A percentile compares a stretch with the other conserved stretches of the same genome.
Conservation (phyloP, 2,113 vertebrate genomes). For the Aramus guarauna region DNA sequence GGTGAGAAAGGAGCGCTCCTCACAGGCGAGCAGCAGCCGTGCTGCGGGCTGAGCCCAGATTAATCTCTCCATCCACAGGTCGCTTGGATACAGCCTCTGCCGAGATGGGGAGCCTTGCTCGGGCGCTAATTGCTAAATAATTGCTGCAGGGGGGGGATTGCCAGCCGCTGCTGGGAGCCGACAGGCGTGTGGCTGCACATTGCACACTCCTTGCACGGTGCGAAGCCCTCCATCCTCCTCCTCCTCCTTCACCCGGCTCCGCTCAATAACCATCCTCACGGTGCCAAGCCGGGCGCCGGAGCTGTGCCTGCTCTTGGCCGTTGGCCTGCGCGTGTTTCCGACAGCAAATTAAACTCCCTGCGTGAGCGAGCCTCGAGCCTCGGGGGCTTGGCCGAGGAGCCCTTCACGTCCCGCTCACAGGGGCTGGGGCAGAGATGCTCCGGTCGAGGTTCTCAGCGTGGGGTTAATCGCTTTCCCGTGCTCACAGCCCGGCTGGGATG, state of each 20-base stretch:
- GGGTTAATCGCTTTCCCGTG: not conserved
- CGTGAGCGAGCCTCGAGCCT: not conserved
- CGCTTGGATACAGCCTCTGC: not conserved
- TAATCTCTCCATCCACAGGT: not conserved
- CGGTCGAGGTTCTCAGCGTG: not conserved
- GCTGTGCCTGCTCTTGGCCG: not conserved
- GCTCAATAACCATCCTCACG: not conserved
- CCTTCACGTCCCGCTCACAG: fast-evolving
- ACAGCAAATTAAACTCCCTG: not conserved
- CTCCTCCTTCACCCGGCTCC: not conserved
- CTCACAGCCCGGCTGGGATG: not conserved
- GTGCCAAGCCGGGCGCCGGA: not conserved
- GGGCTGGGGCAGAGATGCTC: not conserved
- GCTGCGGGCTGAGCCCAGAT: not conserved
- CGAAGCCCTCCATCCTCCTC: not conserved
- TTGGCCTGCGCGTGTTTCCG: not conserved
- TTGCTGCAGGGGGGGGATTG: not conserved
- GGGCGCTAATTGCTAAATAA: not conserved
- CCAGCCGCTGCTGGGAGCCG: not conserved
- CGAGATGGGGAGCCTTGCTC: not conserved
- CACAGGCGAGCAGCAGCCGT: not conserved
- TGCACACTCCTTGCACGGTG: too few species aligned
- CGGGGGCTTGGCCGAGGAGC: not conserved
- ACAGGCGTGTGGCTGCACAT: not conserved
- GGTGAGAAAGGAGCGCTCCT: not conserved